phyloP scores from a whole-genome alignment of 2,797 vertebrate species.

The Perodicticus potto region DNA sequence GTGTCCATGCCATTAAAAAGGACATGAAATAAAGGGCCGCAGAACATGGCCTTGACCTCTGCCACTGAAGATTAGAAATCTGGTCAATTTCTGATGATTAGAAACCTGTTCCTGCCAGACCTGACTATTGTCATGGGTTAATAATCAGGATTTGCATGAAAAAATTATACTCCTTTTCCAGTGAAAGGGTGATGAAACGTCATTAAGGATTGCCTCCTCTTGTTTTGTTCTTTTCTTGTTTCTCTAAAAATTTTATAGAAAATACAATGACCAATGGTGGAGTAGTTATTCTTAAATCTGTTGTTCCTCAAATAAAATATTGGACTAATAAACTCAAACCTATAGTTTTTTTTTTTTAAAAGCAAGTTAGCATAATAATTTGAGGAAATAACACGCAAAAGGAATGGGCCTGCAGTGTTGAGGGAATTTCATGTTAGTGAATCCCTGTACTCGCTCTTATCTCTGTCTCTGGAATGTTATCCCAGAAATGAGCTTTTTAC shows the following conservation, averaged over 20 bases:
- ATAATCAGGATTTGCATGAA: not conserved
- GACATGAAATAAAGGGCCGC: not conserved
- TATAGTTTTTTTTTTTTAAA: not conserved
- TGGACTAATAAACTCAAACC: not conserved
- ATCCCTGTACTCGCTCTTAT: not conserved
- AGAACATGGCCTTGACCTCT: not conserved
- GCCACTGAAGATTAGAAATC: not conserved
- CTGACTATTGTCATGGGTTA: not conserved
- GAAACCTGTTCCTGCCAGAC: not conserved
- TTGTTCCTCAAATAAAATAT: not conserved
- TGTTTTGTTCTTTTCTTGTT: not conserved
- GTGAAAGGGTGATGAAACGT: not conserved
- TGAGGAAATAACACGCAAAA: not conserved
- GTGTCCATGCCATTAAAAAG: not conserved
- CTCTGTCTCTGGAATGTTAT: not conserved
- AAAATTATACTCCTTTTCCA: not conserved
- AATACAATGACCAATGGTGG: not conserved
- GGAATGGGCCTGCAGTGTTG: fast-evolving
- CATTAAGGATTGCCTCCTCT: not conserved
- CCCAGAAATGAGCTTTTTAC: not conserved
- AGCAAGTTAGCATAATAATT: not conserved
- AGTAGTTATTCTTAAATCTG: not conserved
- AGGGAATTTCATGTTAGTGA: not conserved
- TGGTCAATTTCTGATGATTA: too few relatives aligned
- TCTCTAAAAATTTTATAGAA: not conserved